A percentile compares a stretch with the other conserved stretches of the same genome.
Evolutionary conservation across 2,888 invertebrate species (phyloP).

Genomic region (Noctua janthina): DNA sequence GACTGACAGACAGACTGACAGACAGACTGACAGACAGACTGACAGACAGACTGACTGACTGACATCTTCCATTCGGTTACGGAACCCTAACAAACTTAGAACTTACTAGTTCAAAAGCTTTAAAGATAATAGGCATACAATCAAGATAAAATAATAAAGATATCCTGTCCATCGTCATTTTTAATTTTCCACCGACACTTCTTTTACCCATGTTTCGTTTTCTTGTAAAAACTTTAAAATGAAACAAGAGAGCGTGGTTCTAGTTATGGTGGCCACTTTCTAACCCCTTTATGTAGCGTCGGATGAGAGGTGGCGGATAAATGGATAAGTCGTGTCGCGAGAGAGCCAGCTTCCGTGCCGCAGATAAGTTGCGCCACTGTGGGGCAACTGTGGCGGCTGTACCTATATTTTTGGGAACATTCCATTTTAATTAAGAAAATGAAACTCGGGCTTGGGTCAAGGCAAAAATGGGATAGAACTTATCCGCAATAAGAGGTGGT

Average conservation of each 20-base stretch:
- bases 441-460: neutral
- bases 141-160: neutral
- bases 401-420: neutral
- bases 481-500: neutral
- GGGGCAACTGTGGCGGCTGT: conserved; percentile 30
- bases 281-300: conserved; percentile 80
- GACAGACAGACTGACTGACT: no score
- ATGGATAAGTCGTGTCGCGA: conserved; percentile 88
- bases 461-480: neutral
- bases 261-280: conserved; percentile 67
- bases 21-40: no score
- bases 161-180: neutral
- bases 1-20: no score
- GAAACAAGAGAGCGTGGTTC: conserved; percentile 50
- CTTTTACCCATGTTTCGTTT: conserved; percentile 7
- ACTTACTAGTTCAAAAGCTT: neutral
- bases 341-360: conserved; percentile 79
- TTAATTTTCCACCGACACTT: neutral
- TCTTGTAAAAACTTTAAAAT: conserved; percentile 52
- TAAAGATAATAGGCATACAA: neutral
- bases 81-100: neutral
- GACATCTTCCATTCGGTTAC: no score
- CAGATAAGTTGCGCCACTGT: conserved; percentile 59
- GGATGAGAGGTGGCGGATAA: conserved; percentile 80
- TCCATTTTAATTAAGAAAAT: neutral